Percentiles rank a stretch among this genome's conserved stretches.
Conservation (phyloP, 2,797 vertebrate genomes). For the Pseudocheirus occidentalis region DNA sequence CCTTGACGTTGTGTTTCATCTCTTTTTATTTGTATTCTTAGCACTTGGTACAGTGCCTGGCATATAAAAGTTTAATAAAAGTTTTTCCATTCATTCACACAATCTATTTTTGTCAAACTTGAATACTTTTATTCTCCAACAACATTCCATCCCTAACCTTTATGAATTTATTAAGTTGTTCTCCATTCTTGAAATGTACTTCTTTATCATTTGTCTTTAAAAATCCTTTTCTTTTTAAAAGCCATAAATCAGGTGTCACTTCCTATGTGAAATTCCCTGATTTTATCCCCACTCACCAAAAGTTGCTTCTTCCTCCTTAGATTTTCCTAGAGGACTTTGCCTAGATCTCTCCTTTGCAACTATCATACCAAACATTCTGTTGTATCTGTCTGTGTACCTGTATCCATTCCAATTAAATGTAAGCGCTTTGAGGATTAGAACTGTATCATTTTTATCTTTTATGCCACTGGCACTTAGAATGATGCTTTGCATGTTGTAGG, state of each 20-base stretch:
- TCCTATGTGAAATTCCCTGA: not conserved
- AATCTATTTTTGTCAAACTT: not conserved
- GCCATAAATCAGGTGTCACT: not conserved
- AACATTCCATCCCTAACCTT: not conserved
- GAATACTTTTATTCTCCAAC: not conserved
- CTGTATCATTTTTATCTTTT: not conserved
- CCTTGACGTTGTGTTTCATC: not conserved
- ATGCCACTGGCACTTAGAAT: not conserved
- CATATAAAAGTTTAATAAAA: not conserved
- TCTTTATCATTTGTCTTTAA: not conserved
- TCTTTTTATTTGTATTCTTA: not conserved
- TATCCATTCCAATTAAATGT: not conserved
- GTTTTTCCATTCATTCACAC: not conserved
- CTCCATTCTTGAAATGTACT: not conserved
- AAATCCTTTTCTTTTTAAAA: not conserved
- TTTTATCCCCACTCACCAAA: not conserved
- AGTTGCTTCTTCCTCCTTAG: not conserved
- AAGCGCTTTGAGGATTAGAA: not conserved
- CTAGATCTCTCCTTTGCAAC: not conserved
- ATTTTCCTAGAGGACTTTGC: not conserved
- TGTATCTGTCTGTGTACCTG: not conserved
- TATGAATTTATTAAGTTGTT: not conserved
- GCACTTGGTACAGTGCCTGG: not conserved
- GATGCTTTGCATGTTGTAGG: constrained; percentile 1
- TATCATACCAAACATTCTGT: not conserved